Evolutionary conservation across 2,113 vertebrate species (phyloP), one percentile per base, ranked within the genome.

Genomic region (Ictalurus furcatus): DNA sequence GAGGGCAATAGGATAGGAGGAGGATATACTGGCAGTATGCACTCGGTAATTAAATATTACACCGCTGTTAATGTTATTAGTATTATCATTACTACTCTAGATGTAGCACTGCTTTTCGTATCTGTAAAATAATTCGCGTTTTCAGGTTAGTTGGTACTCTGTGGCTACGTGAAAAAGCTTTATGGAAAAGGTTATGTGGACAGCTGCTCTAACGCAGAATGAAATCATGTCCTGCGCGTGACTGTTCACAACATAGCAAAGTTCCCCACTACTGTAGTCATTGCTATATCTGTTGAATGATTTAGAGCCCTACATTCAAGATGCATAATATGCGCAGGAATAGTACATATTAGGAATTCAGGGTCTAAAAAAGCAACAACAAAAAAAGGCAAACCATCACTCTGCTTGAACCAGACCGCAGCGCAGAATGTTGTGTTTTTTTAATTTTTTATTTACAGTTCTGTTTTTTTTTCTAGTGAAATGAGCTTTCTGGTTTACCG

Each of bases 141-240:
- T 28, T 25, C 34, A 86, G 74, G 52, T 78, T 37, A 52, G 71
- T 48, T 11, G 21, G 69, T 73, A 48, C 6, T 48, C 44, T 48
- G 40, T n/a, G 25, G 17, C 17, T 40, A 12, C 44, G 19, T 16
- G 52, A n/a, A 78, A 58, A 54, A 25, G 65, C 34, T 85, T 34
- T 17, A 25, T 37, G 44, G 30, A 71, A 88, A 82, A 69, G 65
- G 80, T 78, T 85, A 34, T 40, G 67, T 23, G 80, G 96, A 96
- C 97, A 97, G 97, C 97, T 97, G 97, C 96, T 96, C 96, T 95
- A 96, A 96, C 95, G 96, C 94, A 93, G 96, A 95, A 96, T 96
- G 96, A 96, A 97, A 96, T 97, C 96, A 92, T 87, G 54, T 88
- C 91, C 94, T 93, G 95, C 92, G 96, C 95, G 95, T 92, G 87